Evolutionary conservation across 2,113 vertebrate genomes (phyloP), one percentile per base, ranked within the genome.

Genomic region (Ardeotis arabs): DNA sequence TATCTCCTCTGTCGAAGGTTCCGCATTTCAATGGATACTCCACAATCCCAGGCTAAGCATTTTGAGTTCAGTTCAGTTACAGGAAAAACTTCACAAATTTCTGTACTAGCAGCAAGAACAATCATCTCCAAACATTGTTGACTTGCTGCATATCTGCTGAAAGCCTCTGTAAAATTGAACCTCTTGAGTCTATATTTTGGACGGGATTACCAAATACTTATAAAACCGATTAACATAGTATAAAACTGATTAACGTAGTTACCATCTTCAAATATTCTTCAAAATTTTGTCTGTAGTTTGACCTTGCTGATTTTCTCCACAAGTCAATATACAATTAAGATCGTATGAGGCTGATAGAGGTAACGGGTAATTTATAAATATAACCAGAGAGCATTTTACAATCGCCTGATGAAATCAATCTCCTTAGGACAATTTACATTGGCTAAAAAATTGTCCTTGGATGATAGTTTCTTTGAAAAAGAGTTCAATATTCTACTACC

Each of bases 301-400:
- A 72, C 89, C 89, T 94, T 60, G 53, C 9, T 85, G 63, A 83
- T 94, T 94, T 96, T 84, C 58, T 64, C 87, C 67, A 93, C 58
- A 53, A 84, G 68, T 89, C 94, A 82, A 87, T 90, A 93, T 37
- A 35, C 18, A 78, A 92, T 96, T 95, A 97, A 94, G 84, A 93
- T 95, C 79, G 45, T 56, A 79, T 37, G 78, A 87, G 87, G 28
- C 62, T 89, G 89, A 94, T 82, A 87, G 22, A 87, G 53, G 53
- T 60, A 78, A 41, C 35, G 60, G 35, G 13, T 56, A 76, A 93
- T 22, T 37, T 66, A 58, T 41, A 82, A 84, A 91, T 73, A 82
- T 6, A 91, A 9, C 24, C 53, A 94, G 59, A 69, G 37, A 91
- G 25, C 25, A 84, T 79, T 68, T 77, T 72, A 79, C 13, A 87